Evolutionary conservation across 2,113 vertebrate genomes (phyloP).

Genomic region (Haliaeetus leucogaster): DNA sequence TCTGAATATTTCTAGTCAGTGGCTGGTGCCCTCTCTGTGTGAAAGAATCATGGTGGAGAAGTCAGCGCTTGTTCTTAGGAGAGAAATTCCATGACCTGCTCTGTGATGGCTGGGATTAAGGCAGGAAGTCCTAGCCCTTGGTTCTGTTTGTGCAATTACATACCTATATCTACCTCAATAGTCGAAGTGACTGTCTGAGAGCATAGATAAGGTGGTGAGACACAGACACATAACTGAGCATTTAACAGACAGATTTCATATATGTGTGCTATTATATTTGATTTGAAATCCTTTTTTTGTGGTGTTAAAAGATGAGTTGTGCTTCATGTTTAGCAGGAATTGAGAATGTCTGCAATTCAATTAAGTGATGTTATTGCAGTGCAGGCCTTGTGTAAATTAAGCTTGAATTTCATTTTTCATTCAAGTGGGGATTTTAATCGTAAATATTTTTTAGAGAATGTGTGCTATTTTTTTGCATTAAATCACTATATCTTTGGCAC

Average conservation of each 20-base stretch:
- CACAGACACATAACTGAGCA: neutral
- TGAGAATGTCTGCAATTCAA: neutral
- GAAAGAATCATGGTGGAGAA: neutral
- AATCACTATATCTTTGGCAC: neutral
- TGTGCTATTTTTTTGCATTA: neutral
- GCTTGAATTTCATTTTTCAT: neutral
- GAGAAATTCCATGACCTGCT: neutral
- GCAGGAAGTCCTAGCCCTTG: neutral
- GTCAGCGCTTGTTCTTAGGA: neutral
- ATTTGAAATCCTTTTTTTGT: neutral
- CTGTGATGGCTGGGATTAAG: neutral
- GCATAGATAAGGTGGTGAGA: neutral
- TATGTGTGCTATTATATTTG: neutral
- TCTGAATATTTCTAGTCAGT: neutral
- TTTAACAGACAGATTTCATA: neutral
- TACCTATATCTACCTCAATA: fast-evolving
- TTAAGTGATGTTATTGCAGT: neutral
- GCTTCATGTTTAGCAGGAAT: neutral
- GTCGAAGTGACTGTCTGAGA: neutral
- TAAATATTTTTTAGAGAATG: neutral
- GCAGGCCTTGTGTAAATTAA: neutral
- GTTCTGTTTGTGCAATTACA: neutral
- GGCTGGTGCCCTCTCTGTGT: neutral
- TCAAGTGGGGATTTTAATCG: neutral
- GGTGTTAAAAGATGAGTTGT: neutral